Evolutionary conservation across 2,888 invertebrate genomes (phyloP).

Genomic region (Ganaspis brasiliensis): DNA sequence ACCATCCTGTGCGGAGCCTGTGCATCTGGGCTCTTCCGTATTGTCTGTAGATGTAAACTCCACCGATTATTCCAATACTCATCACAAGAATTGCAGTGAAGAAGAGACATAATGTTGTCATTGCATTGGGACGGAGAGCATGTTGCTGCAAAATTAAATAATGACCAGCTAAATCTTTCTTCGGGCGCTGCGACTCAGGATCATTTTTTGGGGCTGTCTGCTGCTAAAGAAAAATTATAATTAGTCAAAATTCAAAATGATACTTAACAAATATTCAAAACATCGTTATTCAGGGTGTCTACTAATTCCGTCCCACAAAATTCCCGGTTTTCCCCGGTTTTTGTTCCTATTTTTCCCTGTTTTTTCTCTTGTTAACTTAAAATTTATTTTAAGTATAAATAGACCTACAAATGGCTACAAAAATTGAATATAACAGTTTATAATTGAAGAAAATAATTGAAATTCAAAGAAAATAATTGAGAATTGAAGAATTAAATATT

Average conservation of each 20-base stretch:
- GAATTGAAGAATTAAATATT: no score
- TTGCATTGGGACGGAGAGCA: constrained; percentile 83
- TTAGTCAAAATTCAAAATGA: constrained; percentile 43
- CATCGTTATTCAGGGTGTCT: no score
- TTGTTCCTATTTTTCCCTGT: no score
- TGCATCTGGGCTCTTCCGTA: constrained; percentile 85
- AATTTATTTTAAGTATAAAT: no score
- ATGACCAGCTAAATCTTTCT: constrained; percentile 73
- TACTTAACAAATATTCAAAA: background rate
- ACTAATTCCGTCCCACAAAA: no score
- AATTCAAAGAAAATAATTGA: no score
- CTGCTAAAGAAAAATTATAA: constrained; percentile 65
- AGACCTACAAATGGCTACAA: no score
- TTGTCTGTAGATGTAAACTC: constrained; percentile 89
- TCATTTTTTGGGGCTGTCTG: constrained; percentile 77
- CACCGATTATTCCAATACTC: constrained; percentile 86
- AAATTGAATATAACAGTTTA: no score
- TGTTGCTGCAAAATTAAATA: constrained; percentile 81
- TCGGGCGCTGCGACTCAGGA: constrained; percentile 79
- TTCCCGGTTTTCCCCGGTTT: no score
- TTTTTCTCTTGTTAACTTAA: no score
- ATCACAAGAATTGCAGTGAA: constrained; percentile 88
- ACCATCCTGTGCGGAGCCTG: constrained; percentile 85
- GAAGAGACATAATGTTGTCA: constrained; percentile 86
- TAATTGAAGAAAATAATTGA: no score